phyloP scores from a whole-genome alignment of 2,888 invertebrate genomes.

The Antitype chi region DNA sequence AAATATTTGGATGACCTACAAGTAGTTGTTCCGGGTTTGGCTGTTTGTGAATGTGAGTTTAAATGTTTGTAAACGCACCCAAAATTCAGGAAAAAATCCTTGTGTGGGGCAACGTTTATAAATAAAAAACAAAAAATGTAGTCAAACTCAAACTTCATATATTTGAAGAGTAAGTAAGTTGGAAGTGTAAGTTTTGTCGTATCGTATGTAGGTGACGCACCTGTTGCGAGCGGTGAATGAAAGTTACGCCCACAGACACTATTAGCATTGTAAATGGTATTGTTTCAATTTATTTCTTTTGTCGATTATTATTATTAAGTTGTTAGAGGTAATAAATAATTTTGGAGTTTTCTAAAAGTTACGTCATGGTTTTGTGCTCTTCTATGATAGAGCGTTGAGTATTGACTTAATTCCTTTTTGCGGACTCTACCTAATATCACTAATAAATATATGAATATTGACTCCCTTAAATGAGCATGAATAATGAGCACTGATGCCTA shows the following conservation, averaged over 20 bases:
- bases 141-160: background rate
- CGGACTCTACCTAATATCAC: too few species aligned
- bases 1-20: too few species aligned
- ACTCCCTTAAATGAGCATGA: too few species aligned
- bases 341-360: background rate
- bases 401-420: too few species aligned
- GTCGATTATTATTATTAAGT: conserved; percentile 13
- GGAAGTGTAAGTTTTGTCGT: conserved; percentile 40
- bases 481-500: too few species aligned
- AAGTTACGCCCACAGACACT: conserved; percentile 61
- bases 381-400: background rate
- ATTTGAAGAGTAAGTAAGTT: conserved; percentile 20
- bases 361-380: background rate
- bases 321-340: background rate
- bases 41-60: too few species aligned
- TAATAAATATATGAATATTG: too few species aligned
- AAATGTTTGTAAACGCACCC: too few species aligned
- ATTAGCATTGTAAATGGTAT: conserved; percentile 62
- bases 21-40: too few species aligned
- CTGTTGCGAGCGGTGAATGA: conserved; percentile 59
- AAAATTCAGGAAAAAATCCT: too few species aligned
- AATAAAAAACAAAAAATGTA: too few species aligned
- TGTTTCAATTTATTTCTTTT: conserved; percentile 43
- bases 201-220: conserved; percentile 62
- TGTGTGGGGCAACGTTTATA: too few species aligned